Base-by-base conservation (phyloP, 2,888 invertebrate genomes). In the Drosophila demipolita region DNA sequence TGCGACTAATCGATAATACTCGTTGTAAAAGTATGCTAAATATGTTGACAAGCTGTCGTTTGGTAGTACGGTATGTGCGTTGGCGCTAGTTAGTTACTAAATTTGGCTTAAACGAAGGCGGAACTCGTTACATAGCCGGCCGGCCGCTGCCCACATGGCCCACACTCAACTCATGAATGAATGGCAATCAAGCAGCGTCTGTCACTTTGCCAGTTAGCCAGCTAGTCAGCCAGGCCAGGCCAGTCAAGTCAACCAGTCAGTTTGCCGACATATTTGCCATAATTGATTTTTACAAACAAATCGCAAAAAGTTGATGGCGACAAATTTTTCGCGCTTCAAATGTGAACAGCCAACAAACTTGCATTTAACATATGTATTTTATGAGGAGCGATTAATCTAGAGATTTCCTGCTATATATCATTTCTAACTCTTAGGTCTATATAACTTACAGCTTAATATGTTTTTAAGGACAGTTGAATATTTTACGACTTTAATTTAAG, bases 51-150 rank as follows among this genome's bases (percentile, higher is more conserved):
- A 54, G 33, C 42, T 36, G 23, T 38, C 12, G 50, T 17, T 23
- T 48, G 53, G 26, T 38, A 35, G 45, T 52, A 26, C 29, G 62
- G 88, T 70, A 69, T 75, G 75, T 66, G 76, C 75, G 83, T 78
- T 83, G 83, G 70, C 79, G 86, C 73, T 85, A 87, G 82, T 89
- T 78, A 90, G 78, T 87, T 87, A 85, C 91, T 90, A 85, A 89
- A 90, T 89, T 87, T 87, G 90, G 90, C 86, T 78, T 89, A 90
- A 87, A 89, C 76, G 89, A 82, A 87, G 90, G 90, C 90, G 86
- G 87, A 90, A 87, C 90, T 90, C 89, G 87, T 87, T 87, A 87
- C 82, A 74, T 87, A 84, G 90, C 90, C 78, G 82, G 81, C 89
- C 82, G 89, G 89, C 76, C 73, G 72, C 87, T 82, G 66, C 85